Evolutionary conservation across 2,888 invertebrate genomes (phyloP).

Genomic region (Gortyna flavago): DNA sequence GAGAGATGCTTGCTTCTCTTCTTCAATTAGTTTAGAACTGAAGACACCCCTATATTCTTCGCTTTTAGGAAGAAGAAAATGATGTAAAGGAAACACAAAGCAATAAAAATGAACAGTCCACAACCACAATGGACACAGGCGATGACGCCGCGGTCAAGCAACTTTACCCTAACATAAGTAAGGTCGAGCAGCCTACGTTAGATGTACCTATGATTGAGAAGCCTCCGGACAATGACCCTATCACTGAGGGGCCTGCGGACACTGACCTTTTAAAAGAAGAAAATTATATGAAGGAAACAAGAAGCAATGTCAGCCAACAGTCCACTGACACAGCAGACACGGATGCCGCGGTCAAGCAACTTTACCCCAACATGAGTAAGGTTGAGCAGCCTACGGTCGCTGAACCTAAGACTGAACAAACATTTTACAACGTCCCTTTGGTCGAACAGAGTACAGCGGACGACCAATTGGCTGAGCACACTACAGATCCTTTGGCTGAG

Average conservation of each 20-base stretch:
- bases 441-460: background rate
- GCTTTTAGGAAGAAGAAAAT: conserved; percentile 16
- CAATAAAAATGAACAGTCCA: background rate
- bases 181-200: background rate
- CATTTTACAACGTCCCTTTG: background rate
- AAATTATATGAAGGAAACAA: background rate
- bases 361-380: background rate
- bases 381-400: background rate
- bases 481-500: background rate
- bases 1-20: background rate
- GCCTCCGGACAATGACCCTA: background rate
- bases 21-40: background rate
- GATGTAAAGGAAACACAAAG: background rate
- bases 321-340: background rate
- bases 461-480: background rate
- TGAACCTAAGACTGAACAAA: background rate
- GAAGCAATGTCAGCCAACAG: background rate
- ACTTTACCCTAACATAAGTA: background rate
- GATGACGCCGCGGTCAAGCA: background rate
- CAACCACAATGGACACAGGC: background rate
- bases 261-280: background rate
- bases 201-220: background rate
- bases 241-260: too few relatives aligned
- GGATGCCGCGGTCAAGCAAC: background rate
- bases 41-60: background rate